Evolutionary conservation across 2,888 invertebrate genomes (phyloP), one percentile per base, ranked within the genome.

Genomic region (Phoronis australis): DNA sequence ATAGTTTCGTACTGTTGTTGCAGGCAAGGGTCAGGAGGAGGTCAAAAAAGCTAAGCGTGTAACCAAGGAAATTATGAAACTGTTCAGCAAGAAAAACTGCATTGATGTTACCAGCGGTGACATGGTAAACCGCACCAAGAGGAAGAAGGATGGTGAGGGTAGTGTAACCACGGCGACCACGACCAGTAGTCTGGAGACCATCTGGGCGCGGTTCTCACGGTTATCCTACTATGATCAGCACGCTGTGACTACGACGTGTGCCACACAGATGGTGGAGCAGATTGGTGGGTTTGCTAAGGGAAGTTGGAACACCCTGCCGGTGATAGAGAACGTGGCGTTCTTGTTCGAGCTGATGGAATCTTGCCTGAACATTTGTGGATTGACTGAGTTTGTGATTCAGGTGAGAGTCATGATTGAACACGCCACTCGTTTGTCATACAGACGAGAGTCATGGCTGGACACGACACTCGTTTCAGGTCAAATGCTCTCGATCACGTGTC

Each of bases 191-290:
- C 92, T 94, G 66, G 95, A 95, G 75, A 84, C 88, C 0, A 88
- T 92, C 1, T 90, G 93, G 1, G 86, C 87, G 44, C 76, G 78
- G 50, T 81, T 81, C 62, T 76, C 82, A 64, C 80, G 80, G 66
- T 84, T 97, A 79, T 94, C 94, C 2, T 96, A 93, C 80, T 96
- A 94, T 78, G 97, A 99, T 80, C 97, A 97, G 76, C 93, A 96
- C 69, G 87, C 90, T 2, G 94, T 99, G 0, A 93, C 94, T 0
- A 89, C 88, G 81, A 88, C 90, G 64, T 92, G 91, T 71, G 91
- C 89, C 52, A 86, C 86, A 15, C 88, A 87, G 38, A 90, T 93
- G 3, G 83, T 93, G 59, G 95, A 96, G 74, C 90, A 93, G 83
- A 81, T 97, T 22, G 88, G 87, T 58, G 86, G 89, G 43, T 97